phyloP scores from a whole-genome alignment of 2,113 vertebrate genomes.

The Mesitornis unicolor region DNA sequence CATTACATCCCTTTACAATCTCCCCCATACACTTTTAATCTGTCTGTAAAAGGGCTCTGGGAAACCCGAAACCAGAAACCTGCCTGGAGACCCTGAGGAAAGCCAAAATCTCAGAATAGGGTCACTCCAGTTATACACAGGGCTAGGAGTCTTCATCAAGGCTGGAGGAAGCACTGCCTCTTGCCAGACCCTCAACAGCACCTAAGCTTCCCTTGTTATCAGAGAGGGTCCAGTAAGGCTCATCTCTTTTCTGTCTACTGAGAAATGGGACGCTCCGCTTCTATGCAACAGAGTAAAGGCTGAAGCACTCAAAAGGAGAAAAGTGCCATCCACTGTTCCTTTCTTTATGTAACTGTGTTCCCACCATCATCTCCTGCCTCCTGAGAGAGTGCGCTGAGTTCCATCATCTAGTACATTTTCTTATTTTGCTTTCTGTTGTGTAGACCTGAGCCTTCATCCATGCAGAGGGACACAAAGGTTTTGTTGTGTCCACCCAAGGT shows the following conservation, averaged over 20 bases:
- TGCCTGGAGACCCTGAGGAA: background rate
- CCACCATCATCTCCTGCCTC: background rate
- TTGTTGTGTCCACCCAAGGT: background rate
- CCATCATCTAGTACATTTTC: background rate
- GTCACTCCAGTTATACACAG: accelerated
- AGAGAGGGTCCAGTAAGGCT: background rate
- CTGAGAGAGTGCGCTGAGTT: background rate
- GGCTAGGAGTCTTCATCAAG: background rate
- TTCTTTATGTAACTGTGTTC: background rate
- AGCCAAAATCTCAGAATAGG: background rate
- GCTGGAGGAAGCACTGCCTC: background rate
- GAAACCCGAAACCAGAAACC: background rate
- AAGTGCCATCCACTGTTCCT: background rate
- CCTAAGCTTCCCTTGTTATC: background rate
- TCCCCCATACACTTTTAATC: background rate
- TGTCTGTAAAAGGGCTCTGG: background rate
- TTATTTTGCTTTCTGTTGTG: background rate
- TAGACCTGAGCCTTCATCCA: background rate
- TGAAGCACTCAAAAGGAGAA: background rate
- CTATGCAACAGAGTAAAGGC: background rate
- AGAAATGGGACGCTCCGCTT: background rate
- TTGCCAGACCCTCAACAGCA: background rate
- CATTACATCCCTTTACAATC: background rate
- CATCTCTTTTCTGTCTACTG: background rate
- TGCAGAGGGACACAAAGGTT: background rate